Percentiles rank a stretch among this genome's conserved stretches.
These are phyloP conservation scores for Erebia ligea DNA, from an alignment of 2,888 invertebrate genomes.

Conservation along the genomic window DNA sequence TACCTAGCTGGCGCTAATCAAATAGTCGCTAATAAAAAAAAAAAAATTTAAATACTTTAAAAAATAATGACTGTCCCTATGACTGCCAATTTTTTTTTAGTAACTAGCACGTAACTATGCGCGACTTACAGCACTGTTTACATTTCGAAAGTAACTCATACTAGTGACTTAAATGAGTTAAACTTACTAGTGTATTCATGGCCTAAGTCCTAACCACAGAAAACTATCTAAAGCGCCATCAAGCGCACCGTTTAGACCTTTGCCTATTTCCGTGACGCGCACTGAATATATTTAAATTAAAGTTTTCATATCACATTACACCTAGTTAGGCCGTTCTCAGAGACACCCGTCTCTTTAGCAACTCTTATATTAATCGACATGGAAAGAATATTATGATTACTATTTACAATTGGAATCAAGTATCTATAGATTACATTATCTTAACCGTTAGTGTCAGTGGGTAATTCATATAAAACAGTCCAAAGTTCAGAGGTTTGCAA, in stretches of 20 bases:
- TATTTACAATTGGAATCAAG: neutral
- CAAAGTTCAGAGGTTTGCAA: neutral
- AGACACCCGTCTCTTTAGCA: conserved; percentile 21
- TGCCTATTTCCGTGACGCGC: neutral
- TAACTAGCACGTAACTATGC: too few species aligned
- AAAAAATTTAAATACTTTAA: too few species aligned
- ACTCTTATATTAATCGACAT: conserved; percentile 4
- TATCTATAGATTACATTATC: too few species aligned
- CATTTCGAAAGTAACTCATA: too few species aligned
- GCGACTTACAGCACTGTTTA: too few species aligned
- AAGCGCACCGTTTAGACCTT: neutral
- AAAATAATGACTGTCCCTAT: too few species aligned
- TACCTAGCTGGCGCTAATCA: too few species aligned
- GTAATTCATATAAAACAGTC: neutral
- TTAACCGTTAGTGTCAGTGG: neutral
- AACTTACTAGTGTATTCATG: too few species aligned
- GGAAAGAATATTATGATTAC: neutral
- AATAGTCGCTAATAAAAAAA: too few species aligned
- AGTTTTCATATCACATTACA: conserved; percentile 9
- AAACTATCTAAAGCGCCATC: neutral
- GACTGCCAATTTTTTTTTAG: too few species aligned
- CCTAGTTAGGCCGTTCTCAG: conserved; percentile 32
- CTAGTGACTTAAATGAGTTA: too few species aligned
- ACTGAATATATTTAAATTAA: neutral
- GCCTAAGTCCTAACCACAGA: too few species aligned